Percentiles rank a stretch among this genome's conserved stretches.
Conservation (phyloP, 2,797 vertebrate genomes). For the Cossypha caffra region DNA sequence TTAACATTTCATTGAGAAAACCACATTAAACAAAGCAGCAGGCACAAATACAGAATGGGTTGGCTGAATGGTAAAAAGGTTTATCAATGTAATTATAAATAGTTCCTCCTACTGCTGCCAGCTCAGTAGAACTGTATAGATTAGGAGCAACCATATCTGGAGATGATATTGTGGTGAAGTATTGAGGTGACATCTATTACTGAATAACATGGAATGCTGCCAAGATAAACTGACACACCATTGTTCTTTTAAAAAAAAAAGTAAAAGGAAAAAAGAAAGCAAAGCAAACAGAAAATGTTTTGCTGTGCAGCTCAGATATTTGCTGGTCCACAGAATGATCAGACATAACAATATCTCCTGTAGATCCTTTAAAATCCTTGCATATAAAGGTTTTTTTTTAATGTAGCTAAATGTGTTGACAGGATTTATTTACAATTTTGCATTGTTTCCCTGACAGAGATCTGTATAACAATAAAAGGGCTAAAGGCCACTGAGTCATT, state of each 20-base stretch:
- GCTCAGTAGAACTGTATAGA: neutral
- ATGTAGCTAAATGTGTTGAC: slow-evolving; percentile 1
- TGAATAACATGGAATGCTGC: neutral
- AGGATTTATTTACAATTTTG: slow-evolving; percentile 4
- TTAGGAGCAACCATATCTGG: slow-evolving; percentile 21
- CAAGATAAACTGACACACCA: slow-evolving; percentile 4
- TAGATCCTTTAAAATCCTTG: slow-evolving; percentile 42
- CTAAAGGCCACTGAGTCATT: neutral
- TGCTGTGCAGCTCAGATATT: neutral
- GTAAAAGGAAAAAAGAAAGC: rapidly evolving
- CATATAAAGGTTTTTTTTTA: neutral
- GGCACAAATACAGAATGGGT: neutral
- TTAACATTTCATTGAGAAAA: slow-evolving; percentile 37
- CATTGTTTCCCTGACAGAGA: neutral
- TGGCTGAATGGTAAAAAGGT: neutral
- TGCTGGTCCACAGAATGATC: neutral
- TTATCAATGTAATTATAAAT: slow-evolving; percentile 28
- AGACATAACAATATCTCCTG: neutral
- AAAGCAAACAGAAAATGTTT: neutral
- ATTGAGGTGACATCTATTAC: slow-evolving; percentile 32
- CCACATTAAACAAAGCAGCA: slow-evolving; percentile 6
- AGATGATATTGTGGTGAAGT: neutral
- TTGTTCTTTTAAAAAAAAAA: neutral
- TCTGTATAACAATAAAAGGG: neutral
- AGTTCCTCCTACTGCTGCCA: neutral